Conservation (phyloP, 1,140 invertebrate genomes). For the Lordiphosa stackelbergi region DNA sequence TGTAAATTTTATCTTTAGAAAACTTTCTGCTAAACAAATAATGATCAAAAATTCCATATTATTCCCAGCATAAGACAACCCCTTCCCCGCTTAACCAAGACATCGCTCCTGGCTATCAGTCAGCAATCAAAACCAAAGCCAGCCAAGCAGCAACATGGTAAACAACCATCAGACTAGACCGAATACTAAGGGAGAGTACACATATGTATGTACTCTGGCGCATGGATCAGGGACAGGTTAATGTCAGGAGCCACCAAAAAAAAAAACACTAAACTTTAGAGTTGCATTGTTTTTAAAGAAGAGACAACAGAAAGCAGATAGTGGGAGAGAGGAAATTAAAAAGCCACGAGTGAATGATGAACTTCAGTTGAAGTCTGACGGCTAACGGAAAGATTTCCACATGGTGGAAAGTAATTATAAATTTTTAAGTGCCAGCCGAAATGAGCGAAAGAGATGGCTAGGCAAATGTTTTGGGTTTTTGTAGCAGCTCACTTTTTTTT, state of each 20-base stretch:
- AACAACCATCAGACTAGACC: constrained; percentile 37
- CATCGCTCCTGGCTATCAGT: constrained; percentile 35
- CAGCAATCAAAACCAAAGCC: constrained; percentile 66
- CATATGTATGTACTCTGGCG: constrained; percentile 11
- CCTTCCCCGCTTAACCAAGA: no score
- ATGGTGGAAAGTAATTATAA: constrained; percentile 67
- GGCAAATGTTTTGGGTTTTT: constrained; percentile 25
- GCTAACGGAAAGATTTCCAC: constrained; percentile 50
- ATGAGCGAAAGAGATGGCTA: not conserved
- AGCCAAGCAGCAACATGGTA: constrained; percentile 65
- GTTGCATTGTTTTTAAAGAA: constrained; percentile 39
- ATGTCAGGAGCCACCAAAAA: constrained; percentile 41
- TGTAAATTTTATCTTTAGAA: no score
- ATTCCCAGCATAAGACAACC: no score
- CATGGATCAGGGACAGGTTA: constrained; percentile 35
- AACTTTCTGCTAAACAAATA: no score
- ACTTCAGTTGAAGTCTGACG: constrained; percentile 17
- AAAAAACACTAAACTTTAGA: constrained; percentile 35
- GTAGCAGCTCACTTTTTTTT: constrained; percentile 18
- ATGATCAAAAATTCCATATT: no score
- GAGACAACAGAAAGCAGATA: not conserved
- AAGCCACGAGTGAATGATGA: constrained; percentile 33
- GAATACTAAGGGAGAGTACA: constrained; percentile 15
- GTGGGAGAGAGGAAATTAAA: constrained; percentile 39
- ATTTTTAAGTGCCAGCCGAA: constrained; percentile 48